Percentiles rank a stretch among this genome's conserved stretches.
These are phyloP conservation scores for Chrysomallon squamiferum DNA, from an alignment of 1,140 invertebrate species.

Conservation along the genomic window DNA sequence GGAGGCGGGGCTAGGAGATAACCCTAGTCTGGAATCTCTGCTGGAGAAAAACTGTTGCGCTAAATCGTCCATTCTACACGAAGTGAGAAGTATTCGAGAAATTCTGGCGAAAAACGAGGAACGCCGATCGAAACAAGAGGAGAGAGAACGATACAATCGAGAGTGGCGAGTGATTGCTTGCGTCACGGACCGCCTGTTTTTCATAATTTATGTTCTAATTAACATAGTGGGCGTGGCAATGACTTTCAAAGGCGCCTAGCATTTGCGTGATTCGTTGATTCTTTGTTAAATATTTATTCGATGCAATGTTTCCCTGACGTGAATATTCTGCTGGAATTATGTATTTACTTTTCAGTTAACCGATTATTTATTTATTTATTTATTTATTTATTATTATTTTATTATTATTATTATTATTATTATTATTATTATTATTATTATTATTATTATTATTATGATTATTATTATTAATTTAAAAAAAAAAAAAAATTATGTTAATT, in stretches of 20 bases:
- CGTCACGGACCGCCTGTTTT: slow-evolving; percentile 61
- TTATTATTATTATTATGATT: too few relatives aligned
- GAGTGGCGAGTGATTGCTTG: slow-evolving; percentile 62
- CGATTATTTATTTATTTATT: too few relatives aligned
- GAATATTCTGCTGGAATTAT: too few relatives aligned
- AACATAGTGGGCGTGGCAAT: slow-evolving; percentile 52
- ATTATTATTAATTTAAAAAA: too few relatives aligned
- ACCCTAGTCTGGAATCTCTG: background rate
- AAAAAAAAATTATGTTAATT: too few relatives aligned
- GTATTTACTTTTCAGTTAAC: too few relatives aligned
- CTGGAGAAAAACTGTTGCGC: slow-evolving; percentile 9
- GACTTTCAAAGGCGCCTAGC: slow-evolving; percentile 44
- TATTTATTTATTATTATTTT: too few relatives aligned
- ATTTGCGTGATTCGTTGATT: too few relatives aligned
- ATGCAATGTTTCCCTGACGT: too few relatives aligned
- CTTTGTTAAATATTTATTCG: too few relatives aligned
- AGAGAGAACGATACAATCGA: slow-evolving; percentile 36
- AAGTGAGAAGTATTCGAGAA: slow-evolving; percentile 45
- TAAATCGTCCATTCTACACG: slow-evolving; percentile 26
- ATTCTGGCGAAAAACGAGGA: slow-evolving; percentile 38
- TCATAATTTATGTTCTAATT: slow-evolving; percentile 58
- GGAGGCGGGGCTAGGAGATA: slow-evolving; percentile 1
- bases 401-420: too few relatives aligned
- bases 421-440: too few relatives aligned
- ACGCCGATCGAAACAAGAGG: slow-evolving; percentile 29